Evolutionary conservation across 1,140 invertebrate genomes (phyloP).

Genomic region (Musca domestica): DNA sequence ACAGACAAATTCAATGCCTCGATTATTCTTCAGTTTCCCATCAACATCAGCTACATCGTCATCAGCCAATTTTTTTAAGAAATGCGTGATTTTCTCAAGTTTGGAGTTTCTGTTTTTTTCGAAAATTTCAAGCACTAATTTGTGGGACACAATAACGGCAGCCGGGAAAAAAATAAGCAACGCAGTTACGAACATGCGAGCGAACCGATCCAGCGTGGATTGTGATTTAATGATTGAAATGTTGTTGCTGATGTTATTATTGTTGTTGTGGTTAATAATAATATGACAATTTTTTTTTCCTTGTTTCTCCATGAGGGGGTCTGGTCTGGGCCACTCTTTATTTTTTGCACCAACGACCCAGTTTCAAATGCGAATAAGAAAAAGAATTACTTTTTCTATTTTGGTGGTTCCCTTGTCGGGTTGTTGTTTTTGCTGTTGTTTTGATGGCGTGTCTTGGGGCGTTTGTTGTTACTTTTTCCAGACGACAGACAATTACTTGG

Average conservation of each 20-base stretch:
- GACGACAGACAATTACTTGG: conserved; percentile 11
- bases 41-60: background rate
- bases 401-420: too few species aligned
- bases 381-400: too few species aligned
- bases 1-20: background rate
- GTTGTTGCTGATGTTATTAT: background rate
- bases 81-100: conserved; percentile 17
- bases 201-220: background rate
- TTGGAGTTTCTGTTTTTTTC: background rate
- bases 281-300: conserved; percentile 15
- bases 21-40: conserved; percentile 5
- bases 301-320: background rate
- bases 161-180: too few species aligned
- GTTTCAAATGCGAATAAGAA: background rate
- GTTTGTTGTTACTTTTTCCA: background rate
- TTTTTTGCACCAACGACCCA: background rate
- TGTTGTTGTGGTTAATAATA: background rate
- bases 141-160: background rate
- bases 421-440: too few species aligned
- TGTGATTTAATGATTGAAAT: conserved; percentile 17
- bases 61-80: background rate
- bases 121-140: background rate
- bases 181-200: too few species aligned
- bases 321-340: background rate
- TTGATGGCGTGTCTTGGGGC: conserved; percentile 13